phyloP scores from a whole-genome alignment of 2,888 invertebrate species.

The Hermodice carunculata region DNA sequence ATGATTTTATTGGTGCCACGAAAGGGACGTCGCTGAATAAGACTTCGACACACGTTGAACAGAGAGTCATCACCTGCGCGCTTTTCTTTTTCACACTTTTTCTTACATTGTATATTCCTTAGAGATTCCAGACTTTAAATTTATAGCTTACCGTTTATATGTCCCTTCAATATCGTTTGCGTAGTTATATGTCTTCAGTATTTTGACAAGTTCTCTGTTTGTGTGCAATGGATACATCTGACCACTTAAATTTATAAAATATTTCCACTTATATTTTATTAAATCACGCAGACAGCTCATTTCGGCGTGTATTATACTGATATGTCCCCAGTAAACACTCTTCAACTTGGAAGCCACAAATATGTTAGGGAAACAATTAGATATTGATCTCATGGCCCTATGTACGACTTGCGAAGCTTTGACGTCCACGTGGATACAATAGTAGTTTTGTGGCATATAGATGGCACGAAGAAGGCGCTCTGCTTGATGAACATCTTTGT shows the following conservation, averaged over 20 bases:
- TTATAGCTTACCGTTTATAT: slow-evolving; percentile 41
- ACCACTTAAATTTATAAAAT: slow-evolving; percentile 63
- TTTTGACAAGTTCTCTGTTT: slow-evolving; percentile 57
- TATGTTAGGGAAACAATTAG: slow-evolving; percentile 63
- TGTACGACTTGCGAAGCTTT: slow-evolving; percentile 44
- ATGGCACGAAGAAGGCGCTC: slow-evolving; percentile 56
- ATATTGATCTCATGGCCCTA: slow-evolving; percentile 43
- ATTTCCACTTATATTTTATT: slow-evolving; percentile 53
- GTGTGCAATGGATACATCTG: slow-evolving; percentile 64
- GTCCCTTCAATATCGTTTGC: slow-evolving; percentile 56
- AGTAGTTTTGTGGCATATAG: slow-evolving; percentile 61
- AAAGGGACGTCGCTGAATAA: too few species aligned
- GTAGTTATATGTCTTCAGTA: slow-evolving; percentile 55
- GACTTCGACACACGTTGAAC: too few species aligned
- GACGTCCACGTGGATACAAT: slow-evolving; percentile 64
- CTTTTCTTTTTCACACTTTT: too few species aligned
- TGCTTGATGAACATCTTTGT: slow-evolving; percentile 54
- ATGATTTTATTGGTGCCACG: too few species aligned
- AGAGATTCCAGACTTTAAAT: too few species aligned
- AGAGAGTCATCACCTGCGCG: too few species aligned
- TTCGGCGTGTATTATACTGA: slow-evolving; percentile 54
- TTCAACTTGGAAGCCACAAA: slow-evolving; percentile 49
- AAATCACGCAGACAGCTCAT: slow-evolving; percentile 53
- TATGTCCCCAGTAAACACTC: slow-evolving; percentile 53
- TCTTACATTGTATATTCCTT: too few species aligned